Evolutionary conservation across 2,113 vertebrate genomes (phyloP), one percentile per base, ranked within the genome.

Genomic region (Mus pahari): DNA sequence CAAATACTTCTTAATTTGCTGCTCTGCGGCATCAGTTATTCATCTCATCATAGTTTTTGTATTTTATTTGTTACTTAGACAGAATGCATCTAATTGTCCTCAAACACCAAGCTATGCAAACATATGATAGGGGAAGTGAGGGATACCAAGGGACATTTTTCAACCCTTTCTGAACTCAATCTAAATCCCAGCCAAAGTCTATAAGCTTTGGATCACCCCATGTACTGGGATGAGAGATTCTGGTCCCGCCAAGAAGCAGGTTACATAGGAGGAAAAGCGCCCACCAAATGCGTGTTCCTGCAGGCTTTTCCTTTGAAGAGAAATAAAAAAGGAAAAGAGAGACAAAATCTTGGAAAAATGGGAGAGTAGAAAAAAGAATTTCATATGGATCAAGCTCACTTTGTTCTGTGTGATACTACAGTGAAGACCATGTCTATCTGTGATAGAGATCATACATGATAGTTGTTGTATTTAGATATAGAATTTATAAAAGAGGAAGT

Each of bases 161-260:
- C 28, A 86, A 82, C 68, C 45, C 0, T 39, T 90, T 84, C 0
- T 73, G 60, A 83, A 75, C 12, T 16, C 20, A 89, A 42, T 91
- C 84, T 92, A 94, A 94, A 94, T 86, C 87, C 73, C 42, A 94
- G 77, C 81, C 86, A 58, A 14, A 33, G 19, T 36, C n/a, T 36
- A 68, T 8, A 81, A 33, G 74, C 83, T 10, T 89, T 91, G 58
- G 84, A 68, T 71, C 55, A 86, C 73, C 39, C 81, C 70, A 7
- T 53, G 20, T 58, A 42, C 39, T 79, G 12, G 36, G 60, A 88
- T 33, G 26, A 14, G 4, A 84, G 66, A 39, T 78, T 91, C 42
- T 53, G 91, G 5, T 70, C n/a, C 90, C 36, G 45, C 60, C 42
- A 96, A 75, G 36, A 33, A 33, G n/a, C 74, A 89, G n/a, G 7